Conservation (phyloP, 2,888 invertebrate species). For the Agrotis clavis region DNA sequence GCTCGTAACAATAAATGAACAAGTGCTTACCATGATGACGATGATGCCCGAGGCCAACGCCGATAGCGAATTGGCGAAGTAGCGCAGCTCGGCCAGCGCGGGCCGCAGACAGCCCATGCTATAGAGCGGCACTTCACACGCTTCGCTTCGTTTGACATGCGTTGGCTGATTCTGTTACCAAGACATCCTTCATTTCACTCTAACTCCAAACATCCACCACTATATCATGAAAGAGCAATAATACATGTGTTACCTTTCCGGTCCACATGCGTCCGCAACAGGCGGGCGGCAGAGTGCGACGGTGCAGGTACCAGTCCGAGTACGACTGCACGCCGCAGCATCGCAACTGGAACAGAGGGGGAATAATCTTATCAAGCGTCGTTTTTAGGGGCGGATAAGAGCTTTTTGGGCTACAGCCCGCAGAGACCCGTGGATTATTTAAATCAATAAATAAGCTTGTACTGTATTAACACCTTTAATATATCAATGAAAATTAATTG, state of each 20-base stretch:
- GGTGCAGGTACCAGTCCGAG: conserved; percentile 80
- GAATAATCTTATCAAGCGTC: not conserved
- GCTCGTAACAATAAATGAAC: not conserved
- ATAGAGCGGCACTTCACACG: conserved; percentile 75
- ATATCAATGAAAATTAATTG: no score
- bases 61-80: conserved; percentile 77
- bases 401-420: no score
- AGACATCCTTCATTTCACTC: not conserved
- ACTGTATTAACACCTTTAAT: no score
- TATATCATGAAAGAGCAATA: no score
- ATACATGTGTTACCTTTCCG: conserved; percentile 73
- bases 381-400: no score
- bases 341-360: conserved; percentile 73
- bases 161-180: not conserved
- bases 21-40: conserved; percentile 78
- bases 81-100: conserved; percentile 79
- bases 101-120: conserved; percentile 79
- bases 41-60: conserved; percentile 80
- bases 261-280: conserved; percentile 82
- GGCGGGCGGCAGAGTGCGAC: conserved; percentile 77
- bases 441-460: no score
- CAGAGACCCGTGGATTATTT: no score
- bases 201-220: no score
- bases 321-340: conserved; percentile 85
- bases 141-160: conserved; percentile 66